A percentile compares a stretch with the other conserved stretches of the same genome.
phyloP scores from a whole-genome alignment of 2,888 invertebrate species.

The Mesoligia furuncula region DNA sequence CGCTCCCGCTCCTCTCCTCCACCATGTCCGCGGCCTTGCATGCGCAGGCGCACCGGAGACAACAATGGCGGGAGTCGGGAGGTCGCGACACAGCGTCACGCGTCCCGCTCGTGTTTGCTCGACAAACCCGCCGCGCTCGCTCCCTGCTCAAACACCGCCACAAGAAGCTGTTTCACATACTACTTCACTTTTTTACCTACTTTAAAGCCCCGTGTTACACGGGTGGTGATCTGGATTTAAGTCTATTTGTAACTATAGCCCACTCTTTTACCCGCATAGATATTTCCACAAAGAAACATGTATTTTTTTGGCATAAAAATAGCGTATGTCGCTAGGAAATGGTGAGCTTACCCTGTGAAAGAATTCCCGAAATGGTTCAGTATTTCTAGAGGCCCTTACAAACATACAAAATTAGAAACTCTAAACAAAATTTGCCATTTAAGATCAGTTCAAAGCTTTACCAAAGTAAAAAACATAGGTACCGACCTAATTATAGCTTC shows the following conservation, averaged over 20 bases:
- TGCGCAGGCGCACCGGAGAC: constrained; percentile 68
- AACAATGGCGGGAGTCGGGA: constrained; percentile 70
- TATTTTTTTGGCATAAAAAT: not conserved
- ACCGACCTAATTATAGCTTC: not conserved
- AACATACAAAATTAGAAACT: not conserved
- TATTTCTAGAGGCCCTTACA: not conserved
- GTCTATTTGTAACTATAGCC: not conserved
- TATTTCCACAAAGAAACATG: not conserved
- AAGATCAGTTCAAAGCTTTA: not conserved
- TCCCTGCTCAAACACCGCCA: constrained; percentile 71
- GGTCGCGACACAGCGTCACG: constrained; percentile 71
- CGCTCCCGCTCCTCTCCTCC: constrained; percentile 33
- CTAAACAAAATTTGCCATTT: not conserved
- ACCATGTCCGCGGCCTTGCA: constrained; percentile 17
- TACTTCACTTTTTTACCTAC: constrained; percentile 71
- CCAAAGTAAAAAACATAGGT: not conserved
- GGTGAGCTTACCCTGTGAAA: not conserved
- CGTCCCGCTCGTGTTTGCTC: constrained; percentile 71
- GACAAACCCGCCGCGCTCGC: constrained; percentile 64
- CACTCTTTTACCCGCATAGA: not conserved
- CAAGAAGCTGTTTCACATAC: constrained; percentile 76
- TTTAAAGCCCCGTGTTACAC: constrained; percentile 54
- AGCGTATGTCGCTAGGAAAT: not conserved
- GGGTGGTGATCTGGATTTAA: constrained; percentile 42
- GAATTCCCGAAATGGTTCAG: not conserved